These are phyloP conservation scores for Sebastes minor DNA, from an alignment of 2,797 vertebrate genomes.

Conservation along the genomic window DNA sequence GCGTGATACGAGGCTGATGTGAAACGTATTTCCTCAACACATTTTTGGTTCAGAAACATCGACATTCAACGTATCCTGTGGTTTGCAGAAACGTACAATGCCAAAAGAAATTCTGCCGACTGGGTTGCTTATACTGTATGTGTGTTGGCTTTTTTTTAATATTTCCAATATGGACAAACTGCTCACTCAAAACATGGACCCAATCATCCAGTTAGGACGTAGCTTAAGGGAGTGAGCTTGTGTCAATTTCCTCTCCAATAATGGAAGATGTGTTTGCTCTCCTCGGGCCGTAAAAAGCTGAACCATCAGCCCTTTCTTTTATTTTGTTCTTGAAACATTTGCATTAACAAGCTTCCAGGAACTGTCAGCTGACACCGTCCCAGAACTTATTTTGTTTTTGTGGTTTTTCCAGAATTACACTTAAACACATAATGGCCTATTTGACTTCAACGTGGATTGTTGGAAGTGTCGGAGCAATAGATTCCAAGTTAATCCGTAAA, in stretches of 20 bases:
- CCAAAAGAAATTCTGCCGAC: no score
- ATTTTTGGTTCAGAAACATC: no score
- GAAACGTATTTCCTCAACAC: no score
- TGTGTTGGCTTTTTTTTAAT: neutral
- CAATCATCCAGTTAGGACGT: neutral
- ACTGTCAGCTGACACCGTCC: neutral
- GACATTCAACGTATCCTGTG: no score
- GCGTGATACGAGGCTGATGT: no score
- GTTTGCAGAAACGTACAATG: no score
- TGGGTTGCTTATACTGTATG: no score
- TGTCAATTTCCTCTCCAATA: neutral
- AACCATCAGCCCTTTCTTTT: constrained; percentile 19
- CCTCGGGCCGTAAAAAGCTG: neutral
- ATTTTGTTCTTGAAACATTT: neutral
- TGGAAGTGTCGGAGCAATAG: neutral
- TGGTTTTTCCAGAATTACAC: constrained; percentile 25
- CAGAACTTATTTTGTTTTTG: constrained; percentile 13
- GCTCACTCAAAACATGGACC: neutral
- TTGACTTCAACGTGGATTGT: neutral
- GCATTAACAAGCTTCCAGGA: constrained; percentile 30
- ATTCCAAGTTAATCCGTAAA: constrained; percentile 58
- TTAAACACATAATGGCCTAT: neutral
- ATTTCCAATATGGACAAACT: neutral
- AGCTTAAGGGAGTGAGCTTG: neutral
- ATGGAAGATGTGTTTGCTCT: neutral